Conservation (phyloP, 2,797 vertebrate species). For the Graptemys geographica region DNA sequence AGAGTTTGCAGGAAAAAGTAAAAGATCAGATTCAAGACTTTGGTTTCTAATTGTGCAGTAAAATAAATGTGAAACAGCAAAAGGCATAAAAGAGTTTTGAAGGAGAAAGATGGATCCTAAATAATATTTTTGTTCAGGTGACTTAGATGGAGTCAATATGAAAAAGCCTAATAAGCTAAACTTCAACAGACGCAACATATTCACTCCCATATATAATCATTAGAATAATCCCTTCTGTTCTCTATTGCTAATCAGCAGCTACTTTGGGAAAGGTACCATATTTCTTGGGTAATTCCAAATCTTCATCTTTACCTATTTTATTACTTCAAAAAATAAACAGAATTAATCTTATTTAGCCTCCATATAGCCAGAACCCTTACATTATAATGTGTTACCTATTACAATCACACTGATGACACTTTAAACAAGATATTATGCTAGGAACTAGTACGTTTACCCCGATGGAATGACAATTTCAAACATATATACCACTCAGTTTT, state of each 20-base stretch:
- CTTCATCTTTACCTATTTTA: background rate
- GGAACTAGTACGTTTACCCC: background rate
- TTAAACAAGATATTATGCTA: background rate
- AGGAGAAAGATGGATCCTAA: background rate
- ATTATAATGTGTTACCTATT: background rate
- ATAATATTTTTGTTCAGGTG: background rate
- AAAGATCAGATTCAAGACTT: background rate
- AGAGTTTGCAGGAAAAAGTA: background rate
- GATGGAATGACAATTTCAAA: background rate
- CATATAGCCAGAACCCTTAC: background rate
- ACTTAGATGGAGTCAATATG: background rate
- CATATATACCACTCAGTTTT: background rate
- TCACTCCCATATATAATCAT: background rate
- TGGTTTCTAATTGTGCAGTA: conserved; percentile 4
- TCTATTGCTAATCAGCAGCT: background rate
- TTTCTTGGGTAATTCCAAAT: background rate
- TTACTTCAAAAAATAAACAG: background rate
- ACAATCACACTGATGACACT: background rate
- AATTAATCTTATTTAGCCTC: background rate
- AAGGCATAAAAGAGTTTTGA: background rate
- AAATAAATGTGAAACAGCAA: background rate
- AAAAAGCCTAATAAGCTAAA: background rate
- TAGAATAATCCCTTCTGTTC: background rate
- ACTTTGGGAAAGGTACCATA: background rate
- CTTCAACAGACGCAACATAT: background rate